phyloP scores from a whole-genome alignment of 1,140 invertebrate genomes.

The Muscidifurax raptorellus region DNA sequence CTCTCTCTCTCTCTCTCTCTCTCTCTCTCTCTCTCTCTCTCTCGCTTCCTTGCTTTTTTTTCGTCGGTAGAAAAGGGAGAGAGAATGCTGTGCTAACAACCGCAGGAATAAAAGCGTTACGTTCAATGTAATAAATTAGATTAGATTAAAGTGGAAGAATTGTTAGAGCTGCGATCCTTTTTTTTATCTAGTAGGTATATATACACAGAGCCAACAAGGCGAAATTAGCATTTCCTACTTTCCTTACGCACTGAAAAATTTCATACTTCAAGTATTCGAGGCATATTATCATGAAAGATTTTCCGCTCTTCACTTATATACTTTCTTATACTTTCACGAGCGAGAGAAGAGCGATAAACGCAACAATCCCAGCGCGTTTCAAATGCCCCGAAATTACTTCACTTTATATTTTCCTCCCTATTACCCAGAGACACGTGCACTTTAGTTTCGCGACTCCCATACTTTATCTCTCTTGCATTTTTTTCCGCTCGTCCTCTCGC shows the following conservation, averaged over 20 bases:
- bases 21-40: neutral
- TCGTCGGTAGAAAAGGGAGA: neutral
- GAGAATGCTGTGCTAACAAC: neutral
- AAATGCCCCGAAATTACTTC: conserved; percentile 27
- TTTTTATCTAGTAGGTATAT: neutral
- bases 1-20: neutral
- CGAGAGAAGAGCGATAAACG: neutral
- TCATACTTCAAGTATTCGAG: neutral
- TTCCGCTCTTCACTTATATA: no score
- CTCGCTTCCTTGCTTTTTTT: no score
- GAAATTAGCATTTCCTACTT: no score
- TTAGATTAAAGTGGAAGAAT: neutral
- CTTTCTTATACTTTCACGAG: neutral
- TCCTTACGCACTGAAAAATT: neutral
- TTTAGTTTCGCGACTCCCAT: neutral
- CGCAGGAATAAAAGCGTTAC: conserved; percentile 1
- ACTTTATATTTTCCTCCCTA: conserved; percentile 16
- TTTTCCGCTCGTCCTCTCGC: neutral
- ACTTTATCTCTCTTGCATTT: neutral
- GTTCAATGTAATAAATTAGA: neutral
- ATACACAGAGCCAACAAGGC: no score
- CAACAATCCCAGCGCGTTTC: neutral
- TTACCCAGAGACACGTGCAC: conserved; percentile 13
- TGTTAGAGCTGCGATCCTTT: neutral
- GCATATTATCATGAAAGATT: no score